Conservation (phyloP, 2,113 vertebrate species). For the Xiphophorus couchianus region DNA sequence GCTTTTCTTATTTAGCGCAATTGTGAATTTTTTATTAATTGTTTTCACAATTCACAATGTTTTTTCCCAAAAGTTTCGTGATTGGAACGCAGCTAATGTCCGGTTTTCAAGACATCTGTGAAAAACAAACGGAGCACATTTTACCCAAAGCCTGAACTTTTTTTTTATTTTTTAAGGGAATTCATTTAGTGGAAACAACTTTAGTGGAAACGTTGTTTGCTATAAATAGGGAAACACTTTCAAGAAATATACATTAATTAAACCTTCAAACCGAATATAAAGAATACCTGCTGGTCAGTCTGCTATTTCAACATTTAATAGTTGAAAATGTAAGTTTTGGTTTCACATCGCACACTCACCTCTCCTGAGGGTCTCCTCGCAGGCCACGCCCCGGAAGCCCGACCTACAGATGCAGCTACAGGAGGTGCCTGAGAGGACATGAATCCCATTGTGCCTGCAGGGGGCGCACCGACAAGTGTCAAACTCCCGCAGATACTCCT, state of each 20-base stretch:
- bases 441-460: constrained; percentile 85
- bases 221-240: neutral
- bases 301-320: neutral
- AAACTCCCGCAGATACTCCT: constrained; percentile 86
- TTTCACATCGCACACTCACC: constrained; percentile 44
- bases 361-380: constrained; percentile 68
- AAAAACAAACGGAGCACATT: neutral
- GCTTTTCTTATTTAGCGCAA: neutral
- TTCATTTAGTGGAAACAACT: neutral
- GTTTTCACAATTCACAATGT: too few relatives aligned
- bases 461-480: constrained; percentile 86
- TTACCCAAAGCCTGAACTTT: neutral
- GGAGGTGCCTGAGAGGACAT: constrained; percentile 74
- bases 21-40: too few relatives aligned
- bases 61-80: too few relatives aligned
- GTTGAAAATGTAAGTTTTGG: neutral
- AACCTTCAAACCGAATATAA: neutral
- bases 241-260: neutral
- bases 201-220: neutral
- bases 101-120: too few relatives aligned
- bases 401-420: constrained; percentile 84
- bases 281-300: neutral
- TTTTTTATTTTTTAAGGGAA: neutral
- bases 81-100: too few relatives aligned
- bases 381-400: constrained; percentile 80